Conservation (phyloP, 2,888 invertebrate genomes). For the Brachypalpus laphriformis region DNA sequence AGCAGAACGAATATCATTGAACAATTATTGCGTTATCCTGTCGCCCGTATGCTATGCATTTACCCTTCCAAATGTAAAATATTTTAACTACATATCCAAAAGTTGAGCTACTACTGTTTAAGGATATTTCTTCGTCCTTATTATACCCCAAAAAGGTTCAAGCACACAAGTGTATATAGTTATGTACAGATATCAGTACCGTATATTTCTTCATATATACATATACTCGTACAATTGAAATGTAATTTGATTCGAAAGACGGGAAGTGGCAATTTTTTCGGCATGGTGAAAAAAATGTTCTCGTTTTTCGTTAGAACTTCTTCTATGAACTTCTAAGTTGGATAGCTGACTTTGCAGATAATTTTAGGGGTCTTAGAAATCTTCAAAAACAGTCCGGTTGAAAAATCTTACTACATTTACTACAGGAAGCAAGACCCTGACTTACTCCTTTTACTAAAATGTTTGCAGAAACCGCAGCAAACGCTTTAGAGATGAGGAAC, state of each 20-base stretch:
- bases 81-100: conserved; percentile 8
- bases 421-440: background rate
- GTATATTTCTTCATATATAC: no score
- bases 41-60: conserved; percentile 12
- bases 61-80: background rate
- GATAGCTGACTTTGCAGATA: background rate
- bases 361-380: background rate
- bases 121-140: conserved; percentile 10
- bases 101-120: background rate
- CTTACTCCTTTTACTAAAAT: no score
- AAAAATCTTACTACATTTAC: background rate
- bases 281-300: background rate
- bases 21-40: conserved; percentile 42
- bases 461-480: no score
- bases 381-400: background rate
- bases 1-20: conserved; percentile 4
- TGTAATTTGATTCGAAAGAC: background rate
- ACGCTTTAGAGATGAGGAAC: no score
- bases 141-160: no score
- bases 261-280: background rate
- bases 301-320: background rate
- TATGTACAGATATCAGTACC: no score
- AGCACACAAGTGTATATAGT: no score
- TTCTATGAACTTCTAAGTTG: background rate
- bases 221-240: no score